Base-by-base conservation (phyloP, 2,113 vertebrate species). In the Raja brachyura region DNA sequence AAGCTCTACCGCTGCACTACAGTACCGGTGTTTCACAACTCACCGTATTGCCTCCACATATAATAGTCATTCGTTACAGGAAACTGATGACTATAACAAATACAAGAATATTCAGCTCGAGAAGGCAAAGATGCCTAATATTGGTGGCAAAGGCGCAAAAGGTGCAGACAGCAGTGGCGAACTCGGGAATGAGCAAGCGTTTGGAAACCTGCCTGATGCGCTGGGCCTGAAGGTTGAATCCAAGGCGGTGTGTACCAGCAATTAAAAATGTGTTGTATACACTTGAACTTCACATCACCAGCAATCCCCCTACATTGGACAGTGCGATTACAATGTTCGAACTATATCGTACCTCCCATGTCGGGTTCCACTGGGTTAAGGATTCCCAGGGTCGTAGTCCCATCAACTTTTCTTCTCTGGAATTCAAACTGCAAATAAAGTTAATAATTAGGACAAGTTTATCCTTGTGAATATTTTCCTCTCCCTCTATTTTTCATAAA, bases 301-400 rank as follows among this genome's bases (percentile, higher is more conserved):
- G 22, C 18, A 18, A 9, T 92, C n/a, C 6, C 18, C 31, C 7
- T 92, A 20, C 33, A 92, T 73, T 66, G 18, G 31, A 68, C 61
- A 68, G 31, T 8, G 33, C 2, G 61, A 10, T 61, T 16, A 79
- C 66, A 90, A 68, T 39, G 9, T 39, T 90, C 31, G 33, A 16
- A 68, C 88, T 92, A 20, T 0, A 14, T 92, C 31, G n/a, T 94
- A 99, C 98, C 99, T 95, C 98, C 98, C n/a, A 95, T 95, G 33
- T 95, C 93, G 0, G 96, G 96, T 93, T 99, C 98, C 85, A 96
- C 97, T 0, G 98, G 97, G 95, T 98, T 98, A 59, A 99, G 96
- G 93, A 99, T 96, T 48, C 97, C 98, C 93, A 99, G 93, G 0
- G 98, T 99, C 4, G 98, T 99, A 5, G 98, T 98, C 61, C 99